Evolutionary conservation across 2,113 vertebrate species (phyloP), one percentile per base, ranked within the genome.

Genomic region (Corapipo altera): DNA sequence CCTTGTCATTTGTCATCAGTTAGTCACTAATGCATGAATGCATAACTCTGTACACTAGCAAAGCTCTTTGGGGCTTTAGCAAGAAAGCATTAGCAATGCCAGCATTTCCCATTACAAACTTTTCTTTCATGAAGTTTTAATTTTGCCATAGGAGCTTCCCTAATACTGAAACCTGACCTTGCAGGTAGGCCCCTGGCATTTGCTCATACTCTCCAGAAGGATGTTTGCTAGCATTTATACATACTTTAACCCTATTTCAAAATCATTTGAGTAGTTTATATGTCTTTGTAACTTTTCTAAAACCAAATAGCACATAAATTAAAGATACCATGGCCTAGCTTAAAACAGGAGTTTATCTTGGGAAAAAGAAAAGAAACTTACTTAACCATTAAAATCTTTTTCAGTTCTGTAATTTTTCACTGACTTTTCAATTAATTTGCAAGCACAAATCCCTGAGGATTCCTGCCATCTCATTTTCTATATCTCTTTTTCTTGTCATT

Each of bases 61-160:
- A 87, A 93, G 84, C 87, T 93, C 91, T 77, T 62, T 70, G 62
- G 55, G 80, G 62, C 64, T 95, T 88, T 84, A 88, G 39, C 84
- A 81, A 69, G 73, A 93, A 80, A 90, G 86, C 78, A 49, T 88
- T 95, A 89, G 78, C 89, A 78, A 52, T 96, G 94, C 89, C 95
- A 93, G 76, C 64, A 92, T 92, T 97, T 96, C 82, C 70, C 73
- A 93, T 95, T 95, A 96, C 94, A 95, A 92, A 61, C 95, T 94
- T 97, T 64, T 96, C 92, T 96, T 96, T 95, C 90, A 92, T 80
- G 81, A 95, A 76, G 91, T 97, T 97, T 97, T 93, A 95, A 95
- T 96, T 97, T 94, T 87, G 93, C 3, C 9, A n/a, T n/a, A 84
- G 59, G 70, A 89, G 91, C 90, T 96, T 46, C 71, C 62, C 76